Evolutionary conservation across 2,797 vertebrate genomes (phyloP).

Genomic region (Darevskia nairensis): DNA sequence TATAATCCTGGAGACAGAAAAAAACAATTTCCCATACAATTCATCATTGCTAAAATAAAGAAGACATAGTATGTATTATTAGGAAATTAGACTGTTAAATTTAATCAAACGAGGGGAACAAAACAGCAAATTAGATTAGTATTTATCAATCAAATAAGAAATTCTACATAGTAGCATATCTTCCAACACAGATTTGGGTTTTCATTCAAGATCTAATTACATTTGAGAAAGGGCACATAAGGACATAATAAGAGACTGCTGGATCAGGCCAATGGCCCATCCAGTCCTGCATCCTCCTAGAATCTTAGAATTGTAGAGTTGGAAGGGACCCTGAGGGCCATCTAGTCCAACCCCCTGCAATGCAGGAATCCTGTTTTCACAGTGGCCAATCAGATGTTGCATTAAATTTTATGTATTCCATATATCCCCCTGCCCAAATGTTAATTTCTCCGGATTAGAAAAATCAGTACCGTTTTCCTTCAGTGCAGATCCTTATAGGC

Average conservation of each 20-base stretch:
- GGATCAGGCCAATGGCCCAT: too few species aligned
- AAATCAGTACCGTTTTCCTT: not conserved
- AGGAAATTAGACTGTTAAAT: not conserved
- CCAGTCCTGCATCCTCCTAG: too few species aligned
- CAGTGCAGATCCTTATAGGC: not conserved
- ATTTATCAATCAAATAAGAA: not conserved
- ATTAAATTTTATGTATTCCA: not conserved
- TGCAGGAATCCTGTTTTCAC: too few species aligned
- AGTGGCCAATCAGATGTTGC: too few species aligned
- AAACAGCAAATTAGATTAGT: not conserved
- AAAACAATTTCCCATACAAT: not conserved
- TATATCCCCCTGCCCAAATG: not conserved
- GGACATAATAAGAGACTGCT: too few species aligned
- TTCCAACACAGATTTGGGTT: not conserved
- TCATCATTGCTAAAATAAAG: not conserved
- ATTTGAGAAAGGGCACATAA: not conserved
- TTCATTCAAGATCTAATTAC: not conserved
- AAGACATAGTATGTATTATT: not conserved
- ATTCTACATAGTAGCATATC: not conserved
- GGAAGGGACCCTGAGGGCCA: too few species aligned
- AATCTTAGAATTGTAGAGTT: too few species aligned
- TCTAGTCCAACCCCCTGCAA: too few species aligned
- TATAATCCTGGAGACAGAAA: not conserved
- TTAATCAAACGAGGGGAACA: not conserved
- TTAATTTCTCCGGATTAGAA: not conserved